Evolutionary conservation across 2,113 vertebrate genomes (phyloP), one percentile per base, ranked within the genome.

Genomic region (Crocuta crocuta): DNA sequence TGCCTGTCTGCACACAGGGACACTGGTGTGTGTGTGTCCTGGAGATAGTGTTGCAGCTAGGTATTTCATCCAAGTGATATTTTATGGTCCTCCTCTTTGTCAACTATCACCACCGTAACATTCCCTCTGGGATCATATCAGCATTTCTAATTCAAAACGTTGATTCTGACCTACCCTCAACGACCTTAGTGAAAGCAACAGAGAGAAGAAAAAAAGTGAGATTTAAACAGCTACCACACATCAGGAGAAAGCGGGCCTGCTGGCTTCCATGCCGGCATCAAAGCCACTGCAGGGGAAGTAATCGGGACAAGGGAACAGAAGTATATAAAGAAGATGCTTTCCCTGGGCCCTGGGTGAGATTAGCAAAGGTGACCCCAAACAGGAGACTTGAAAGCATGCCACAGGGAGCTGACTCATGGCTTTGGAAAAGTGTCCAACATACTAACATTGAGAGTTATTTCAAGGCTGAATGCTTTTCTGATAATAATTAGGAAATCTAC

Each of bases 61-160:
- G 48, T 39, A 63, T 96, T 97, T 97, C 91, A 82, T 91, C n/a
- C 92, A 55, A 53, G 78, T 96, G 87, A 93, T 91, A 85, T 53
- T 95, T 97, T 76, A 97, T 43, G 39, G 68, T 39, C 58, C 71
- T 98, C 16, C 6, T 89, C 43, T 91, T 95, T 92, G 85, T 96
- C 96, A 96, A 28, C 66, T 89, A 71, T 71, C 89, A 66, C 61
- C 24, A 76, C 63, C 94, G 43, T 31, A 80, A 87, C 39, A 48
- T 82, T 35, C 82, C 82, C 58, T 83, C 82, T 61, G 85, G 78
- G 92, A 91, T 87, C 53, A 3, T 84, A 97, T 96, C 80, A 70
- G 70, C 24, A 92, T 93, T 97, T 96, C 91, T 91, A 93, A 95
- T 95, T 94, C 95, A 84, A 91, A 96, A 89, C 28, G 35, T 33